Percentiles rank a stretch among this genome's conserved stretches.
Conservation (phyloP, 2,113 vertebrate genomes). For the Atlantisia rogersi region DNA sequence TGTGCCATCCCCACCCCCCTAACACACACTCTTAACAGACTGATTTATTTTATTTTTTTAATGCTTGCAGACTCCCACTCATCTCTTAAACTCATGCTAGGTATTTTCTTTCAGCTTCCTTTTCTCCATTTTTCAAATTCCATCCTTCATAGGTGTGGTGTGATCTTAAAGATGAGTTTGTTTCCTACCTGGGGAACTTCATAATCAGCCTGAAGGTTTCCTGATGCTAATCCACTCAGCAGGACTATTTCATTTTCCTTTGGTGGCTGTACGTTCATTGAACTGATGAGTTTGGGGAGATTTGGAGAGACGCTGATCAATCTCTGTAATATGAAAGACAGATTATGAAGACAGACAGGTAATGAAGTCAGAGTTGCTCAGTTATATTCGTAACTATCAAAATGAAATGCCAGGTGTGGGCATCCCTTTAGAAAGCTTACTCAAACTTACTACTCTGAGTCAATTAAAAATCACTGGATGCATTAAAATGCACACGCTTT, state of each 20-base stretch:
- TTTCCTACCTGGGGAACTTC: constrained; percentile 83
- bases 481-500: not conserved
- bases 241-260: constrained; percentile 96
- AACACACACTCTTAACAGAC: not conserved
- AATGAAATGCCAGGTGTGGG: not conserved
- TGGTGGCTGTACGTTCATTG: constrained; percentile 86
- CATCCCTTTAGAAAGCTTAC: not conserved
- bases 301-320: constrained; percentile 87
- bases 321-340: constrained; percentile 79
- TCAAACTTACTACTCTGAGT: not conserved
- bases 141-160: not conserved
- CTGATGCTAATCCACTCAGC: constrained; percentile 85
- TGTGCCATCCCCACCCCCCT: accelerated
- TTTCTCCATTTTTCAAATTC: not conserved
- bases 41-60: not conserved
- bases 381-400: not conserved
- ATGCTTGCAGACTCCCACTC: not conserved
- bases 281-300: constrained; percentile 90
- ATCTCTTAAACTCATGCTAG: not conserved
- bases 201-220: constrained; percentile 77
- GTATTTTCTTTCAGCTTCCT: not conserved
- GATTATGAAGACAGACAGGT: not conserved
- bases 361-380: not conserved
- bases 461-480: not conserved
- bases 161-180: not conserved